Evolutionary conservation across 2,797 vertebrate species (phyloP).

Genomic region (Aplochiton taeniatus): DNA sequence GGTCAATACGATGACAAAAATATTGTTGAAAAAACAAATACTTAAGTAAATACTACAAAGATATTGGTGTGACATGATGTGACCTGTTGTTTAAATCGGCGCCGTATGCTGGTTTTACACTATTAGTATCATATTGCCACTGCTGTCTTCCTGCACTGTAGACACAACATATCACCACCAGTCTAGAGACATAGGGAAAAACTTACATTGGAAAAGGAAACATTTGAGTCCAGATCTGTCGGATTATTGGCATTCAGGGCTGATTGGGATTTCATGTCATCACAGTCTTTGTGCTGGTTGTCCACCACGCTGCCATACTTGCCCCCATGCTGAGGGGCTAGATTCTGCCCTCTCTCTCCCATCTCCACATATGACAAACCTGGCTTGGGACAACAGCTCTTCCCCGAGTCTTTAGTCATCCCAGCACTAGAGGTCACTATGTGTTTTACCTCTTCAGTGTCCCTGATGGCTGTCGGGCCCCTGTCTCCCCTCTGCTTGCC

Average conservation of each 20-base stretch:
- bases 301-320: conserved; percentile 82
- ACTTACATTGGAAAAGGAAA: conserved; percentile 98
- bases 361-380: conserved; percentile 88
- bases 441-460: conserved; percentile 86
- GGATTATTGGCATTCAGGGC: conserved; percentile 95
- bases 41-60: no score
- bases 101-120: no score
- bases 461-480: conserved; percentile 80
- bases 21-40: no score
- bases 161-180: conserved; percentile 1
- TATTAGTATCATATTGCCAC: no score
- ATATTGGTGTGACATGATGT: no score
- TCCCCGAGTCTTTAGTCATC: conserved; percentile 86
- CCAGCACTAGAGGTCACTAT: conserved; percentile 80
- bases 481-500: conserved; percentile 85
- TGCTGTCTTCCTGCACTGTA: no score
- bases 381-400: conserved; percentile 86
- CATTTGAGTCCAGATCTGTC: conserved; percentile 94
- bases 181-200: conserved; percentile 73
- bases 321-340: conserved; percentile 80
- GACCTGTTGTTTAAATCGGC: no score
- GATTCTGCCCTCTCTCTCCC: conserved; percentile 82
- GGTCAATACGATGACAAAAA: no score
- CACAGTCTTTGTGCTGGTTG: conserved; percentile 94
- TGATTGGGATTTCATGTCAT: conserved; percentile 89